Base-by-base conservation (phyloP, 2,797 vertebrate genomes). In the Sebastes iracundus region DNA sequence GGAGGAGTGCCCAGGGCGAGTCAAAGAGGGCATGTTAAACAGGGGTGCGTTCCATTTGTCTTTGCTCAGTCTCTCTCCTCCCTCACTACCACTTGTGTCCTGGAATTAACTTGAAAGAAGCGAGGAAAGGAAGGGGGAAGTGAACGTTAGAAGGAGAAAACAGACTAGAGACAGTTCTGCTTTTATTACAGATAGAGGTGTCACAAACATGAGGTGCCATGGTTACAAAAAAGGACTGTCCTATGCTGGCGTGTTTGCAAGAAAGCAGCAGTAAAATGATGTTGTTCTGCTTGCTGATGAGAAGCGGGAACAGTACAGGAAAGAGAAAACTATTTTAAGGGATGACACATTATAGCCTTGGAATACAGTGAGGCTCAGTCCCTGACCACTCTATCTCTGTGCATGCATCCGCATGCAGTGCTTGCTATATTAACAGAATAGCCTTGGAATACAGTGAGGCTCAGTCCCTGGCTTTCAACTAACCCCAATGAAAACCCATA, bases 1-100 rank as follows among this genome's bases (percentile, higher is more conserved):
- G 85, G 81, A 72, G 61, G 65, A 63, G 20, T 4, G 75, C 75
- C 78, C 20, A 25, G 75, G 74, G 71, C 77, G 72, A 78, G 64
- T 60, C 72, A 79, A 62, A 49, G 62, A 72, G 76, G 80, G 76
- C 69, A 82, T 63, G 64, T 79, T 87, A 83, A 90, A 80, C 72
- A 75, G 61, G 75, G 75, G 59, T 66, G 73, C 4, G 14, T 80
- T 71, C 73, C 25, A 80, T 84, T 85, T 33, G 56, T 72, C 49
- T 80, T 23, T 66, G 18, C 56, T 76, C 2, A 8, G 22, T 61
- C 27, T 56, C 22, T 22, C 27, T 38, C 60, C 22, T 25, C 27
- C 25, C 16, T 52, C 64, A 13, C 42, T 35, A 6, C 18, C 11
- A 5, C 42, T 33, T 28, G 33, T 49, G 55, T 72, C 38, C 33